phyloP scores from a whole-genome alignment of 2,113 vertebrate species.

The Callorhinus ursinus region DNA sequence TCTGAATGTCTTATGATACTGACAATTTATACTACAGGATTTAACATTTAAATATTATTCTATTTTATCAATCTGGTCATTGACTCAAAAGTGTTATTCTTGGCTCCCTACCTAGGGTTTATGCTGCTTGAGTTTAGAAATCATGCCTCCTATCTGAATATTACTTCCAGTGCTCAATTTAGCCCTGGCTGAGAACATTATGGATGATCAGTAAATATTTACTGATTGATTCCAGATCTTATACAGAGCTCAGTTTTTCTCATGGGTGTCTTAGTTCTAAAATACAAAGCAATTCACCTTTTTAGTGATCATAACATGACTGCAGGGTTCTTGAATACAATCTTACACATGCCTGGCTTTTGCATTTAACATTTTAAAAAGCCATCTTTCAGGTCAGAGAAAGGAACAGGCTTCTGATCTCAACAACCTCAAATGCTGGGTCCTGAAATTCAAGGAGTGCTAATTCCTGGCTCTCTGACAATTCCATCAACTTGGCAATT shows the following conservation, averaged over 20 bases:
- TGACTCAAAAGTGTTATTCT: background rate
- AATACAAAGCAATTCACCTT: background rate
- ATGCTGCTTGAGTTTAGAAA: background rate
- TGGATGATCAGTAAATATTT: background rate
- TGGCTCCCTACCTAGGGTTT: background rate
- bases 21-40: background rate
- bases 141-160: background rate
- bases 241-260: background rate
- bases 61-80: background rate
- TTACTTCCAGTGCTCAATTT: background rate
- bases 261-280: background rate
- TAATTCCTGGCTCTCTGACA: slow-evolving; percentile 78
- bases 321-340: background rate
- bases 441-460: background rate
- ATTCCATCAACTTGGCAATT: slow-evolving; percentile 79
- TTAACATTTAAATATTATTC: slow-evolving; percentile 19
- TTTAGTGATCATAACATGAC: background rate
- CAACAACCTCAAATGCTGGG: slow-evolving; percentile 42
- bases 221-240: background rate
- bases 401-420: slow-evolving; percentile 66
- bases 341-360: slow-evolving; percentile 53
- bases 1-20: background rate
- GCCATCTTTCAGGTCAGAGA: slow-evolving; percentile 75
- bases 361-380: slow-evolving; percentile 79
- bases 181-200: background rate